These are phyloP conservation scores for Fratercula arctica DNA, from an alignment of 2,797 vertebrate genomes.

Conservation along the genomic window DNA sequence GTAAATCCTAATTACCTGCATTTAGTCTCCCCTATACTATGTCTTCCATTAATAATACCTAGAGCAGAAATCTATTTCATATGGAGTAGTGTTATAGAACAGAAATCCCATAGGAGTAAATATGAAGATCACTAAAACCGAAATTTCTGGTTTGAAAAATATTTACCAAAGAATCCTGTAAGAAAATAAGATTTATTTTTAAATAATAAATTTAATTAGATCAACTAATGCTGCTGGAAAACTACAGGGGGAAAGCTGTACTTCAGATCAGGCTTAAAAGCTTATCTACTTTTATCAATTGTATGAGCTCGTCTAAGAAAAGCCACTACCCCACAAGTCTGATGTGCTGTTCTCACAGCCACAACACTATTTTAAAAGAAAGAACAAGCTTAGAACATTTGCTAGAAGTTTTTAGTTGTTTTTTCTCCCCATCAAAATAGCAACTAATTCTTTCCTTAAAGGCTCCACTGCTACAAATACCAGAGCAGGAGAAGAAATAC, in stretches of 20 bases:
- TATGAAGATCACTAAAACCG: neutral
- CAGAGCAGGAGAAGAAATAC: neutral
- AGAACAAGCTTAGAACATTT: neutral
- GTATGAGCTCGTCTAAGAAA: slow-evolving; percentile 18
- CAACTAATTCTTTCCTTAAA: neutral
- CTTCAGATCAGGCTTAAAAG: slow-evolving; percentile 33
- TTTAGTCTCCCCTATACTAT: neutral
- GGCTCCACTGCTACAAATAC: neutral
- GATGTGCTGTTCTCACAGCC: neutral
- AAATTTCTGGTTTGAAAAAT: neutral
- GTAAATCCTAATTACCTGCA: slow-evolving; percentile 4
- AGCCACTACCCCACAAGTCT: neutral
- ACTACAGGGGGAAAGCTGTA: slow-evolving; percentile 18
- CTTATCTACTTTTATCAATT: slow-evolving; percentile 34
- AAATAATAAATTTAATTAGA: neutral
- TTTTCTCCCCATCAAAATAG: neutral
- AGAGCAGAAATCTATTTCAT: neutral
- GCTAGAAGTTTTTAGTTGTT: neutral
- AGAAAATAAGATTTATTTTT: neutral
- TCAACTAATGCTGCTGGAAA: neutral
- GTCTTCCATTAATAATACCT: neutral
- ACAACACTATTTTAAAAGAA: neutral
- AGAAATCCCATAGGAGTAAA: neutral
- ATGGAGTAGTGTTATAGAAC: neutral
- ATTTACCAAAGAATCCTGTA: neutral